Evolutionary conservation across 1,140 invertebrate species (phyloP).

Genomic region (Brachionus asplanchnoidis): DNA sequence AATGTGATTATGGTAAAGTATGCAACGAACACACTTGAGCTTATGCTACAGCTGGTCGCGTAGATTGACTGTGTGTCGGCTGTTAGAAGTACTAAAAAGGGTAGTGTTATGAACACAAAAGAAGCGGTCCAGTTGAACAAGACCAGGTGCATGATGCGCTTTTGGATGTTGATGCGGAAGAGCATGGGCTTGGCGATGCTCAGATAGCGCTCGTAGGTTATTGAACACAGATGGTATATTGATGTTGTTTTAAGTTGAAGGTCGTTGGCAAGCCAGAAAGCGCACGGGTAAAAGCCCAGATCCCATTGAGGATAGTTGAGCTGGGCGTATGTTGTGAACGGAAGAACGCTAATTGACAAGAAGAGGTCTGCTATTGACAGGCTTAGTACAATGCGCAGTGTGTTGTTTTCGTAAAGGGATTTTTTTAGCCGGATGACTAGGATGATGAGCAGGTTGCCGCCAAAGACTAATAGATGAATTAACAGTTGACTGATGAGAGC

Average conservation of each 20-base stretch:
- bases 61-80: background rate
- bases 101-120: background rate
- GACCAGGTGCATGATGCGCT: background rate
- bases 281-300: constrained; percentile 4
- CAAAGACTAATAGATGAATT: background rate
- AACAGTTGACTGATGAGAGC: background rate
- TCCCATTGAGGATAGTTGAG: background rate
- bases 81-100: background rate
- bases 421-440: constrained; percentile 6
- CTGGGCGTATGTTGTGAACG: constrained; percentile 26
- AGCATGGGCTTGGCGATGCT: constrained; percentile 10
- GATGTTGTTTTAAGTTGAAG: constrained; percentile 24
- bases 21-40: background rate
- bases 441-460: constrained; percentile 24
- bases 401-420: background rate
- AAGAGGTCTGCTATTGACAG: constrained; percentile 30
- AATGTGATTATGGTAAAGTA: constrained; percentile 25
- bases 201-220: constrained; percentile 35
- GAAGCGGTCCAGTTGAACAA: constrained; percentile 6
- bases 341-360: background rate
- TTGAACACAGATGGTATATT: constrained; percentile 31
- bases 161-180: constrained; percentile 20
- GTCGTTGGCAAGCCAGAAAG: constrained; percentile 13
- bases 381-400: constrained; percentile 35
- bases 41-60: background rate